These are phyloP conservation scores for Cherax quadricarinatus DNA, from an alignment of 1,140 invertebrate genomes.

Conservation along the genomic window DNA sequence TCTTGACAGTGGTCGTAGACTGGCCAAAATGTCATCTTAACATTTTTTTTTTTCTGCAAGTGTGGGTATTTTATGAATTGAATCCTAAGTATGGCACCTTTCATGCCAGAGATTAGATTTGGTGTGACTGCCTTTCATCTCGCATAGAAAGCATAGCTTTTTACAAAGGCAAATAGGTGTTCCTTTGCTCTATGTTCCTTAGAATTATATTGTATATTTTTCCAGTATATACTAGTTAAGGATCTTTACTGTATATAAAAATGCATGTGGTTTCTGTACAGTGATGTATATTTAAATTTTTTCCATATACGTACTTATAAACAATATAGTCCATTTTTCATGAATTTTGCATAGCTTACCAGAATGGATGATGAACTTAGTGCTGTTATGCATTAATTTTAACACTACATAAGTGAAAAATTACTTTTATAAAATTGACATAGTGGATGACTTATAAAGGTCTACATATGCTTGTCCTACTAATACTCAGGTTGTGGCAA, in stretches of 20 bases:
- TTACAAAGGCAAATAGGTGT: too few species aligned
- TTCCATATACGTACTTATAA: background rate
- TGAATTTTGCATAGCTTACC: background rate
- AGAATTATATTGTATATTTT: background rate
- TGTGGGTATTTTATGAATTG: too few species aligned
- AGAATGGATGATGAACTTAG: background rate
- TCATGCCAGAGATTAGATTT: too few species aligned
- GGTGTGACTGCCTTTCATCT: too few species aligned
- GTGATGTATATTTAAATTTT: background rate
- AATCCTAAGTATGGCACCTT: too few species aligned
- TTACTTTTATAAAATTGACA: background rate
- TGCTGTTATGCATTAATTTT: background rate
- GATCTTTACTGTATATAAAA: too few species aligned
- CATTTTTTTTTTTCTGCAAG: too few species aligned
- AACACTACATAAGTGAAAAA: background rate
- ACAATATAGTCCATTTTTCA: background rate
- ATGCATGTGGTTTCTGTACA: background rate
- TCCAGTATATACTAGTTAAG: background rate
- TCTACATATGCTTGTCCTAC: background rate
- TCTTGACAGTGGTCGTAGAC: too few species aligned
- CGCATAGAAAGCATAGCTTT: too few species aligned
- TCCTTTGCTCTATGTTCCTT: background rate
- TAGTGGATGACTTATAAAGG: too few species aligned
- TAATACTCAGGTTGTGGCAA: background rate
- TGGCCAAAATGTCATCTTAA: too few species aligned